phyloP scores from a whole-genome alignment of 2,797 vertebrate species.

The Enteromius treurensis region DNA sequence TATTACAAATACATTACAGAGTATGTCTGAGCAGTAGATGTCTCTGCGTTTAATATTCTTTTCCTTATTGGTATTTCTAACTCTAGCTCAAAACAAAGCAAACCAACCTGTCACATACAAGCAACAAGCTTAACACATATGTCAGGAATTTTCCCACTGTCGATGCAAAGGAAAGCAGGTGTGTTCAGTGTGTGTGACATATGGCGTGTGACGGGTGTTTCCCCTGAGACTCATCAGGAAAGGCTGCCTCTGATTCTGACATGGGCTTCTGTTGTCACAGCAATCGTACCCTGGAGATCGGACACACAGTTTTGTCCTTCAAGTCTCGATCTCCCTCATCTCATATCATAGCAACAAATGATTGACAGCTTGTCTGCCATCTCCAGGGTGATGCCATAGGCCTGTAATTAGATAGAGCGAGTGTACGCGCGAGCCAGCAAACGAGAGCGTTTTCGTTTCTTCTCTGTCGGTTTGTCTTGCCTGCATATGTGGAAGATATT shows the following conservation, averaged over 20 bases:
- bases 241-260: slow-evolving; percentile 39
- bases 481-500: slow-evolving; percentile 29
- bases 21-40: neutral
- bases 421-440: neutral
- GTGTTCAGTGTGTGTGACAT: slow-evolving; percentile 22
- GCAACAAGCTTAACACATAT: slow-evolving; percentile 7
- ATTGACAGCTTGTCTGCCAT: slow-evolving; percentile 51
- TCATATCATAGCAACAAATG: slow-evolving; percentile 47
- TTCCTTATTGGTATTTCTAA: neutral
- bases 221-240: slow-evolving; percentile 36
- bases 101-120: neutral
- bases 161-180: slow-evolving; percentile 31
- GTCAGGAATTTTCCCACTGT: slow-evolving; percentile 6
- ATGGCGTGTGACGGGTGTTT: slow-evolving; percentile 9
- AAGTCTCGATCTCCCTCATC: slow-evolving; percentile 7
- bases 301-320: slow-evolving; percentile 47
- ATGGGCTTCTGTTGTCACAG: slow-evolving; percentile 44
- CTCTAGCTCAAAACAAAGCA: neutral
- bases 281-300: slow-evolving; percentile 24
- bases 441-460: slow-evolving; percentile 22
- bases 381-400: slow-evolving; percentile 30
- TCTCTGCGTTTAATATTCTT: neutral
- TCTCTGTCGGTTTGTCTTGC: slow-evolving; percentile 34
- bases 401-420: slow-evolving; percentile 37
- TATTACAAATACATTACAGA: neutral